A percentile compares a stretch with the other conserved stretches of the same genome.
phyloP scores from a whole-genome alignment of 2,113 vertebrate species.

The Corythaixoides concolor region DNA sequence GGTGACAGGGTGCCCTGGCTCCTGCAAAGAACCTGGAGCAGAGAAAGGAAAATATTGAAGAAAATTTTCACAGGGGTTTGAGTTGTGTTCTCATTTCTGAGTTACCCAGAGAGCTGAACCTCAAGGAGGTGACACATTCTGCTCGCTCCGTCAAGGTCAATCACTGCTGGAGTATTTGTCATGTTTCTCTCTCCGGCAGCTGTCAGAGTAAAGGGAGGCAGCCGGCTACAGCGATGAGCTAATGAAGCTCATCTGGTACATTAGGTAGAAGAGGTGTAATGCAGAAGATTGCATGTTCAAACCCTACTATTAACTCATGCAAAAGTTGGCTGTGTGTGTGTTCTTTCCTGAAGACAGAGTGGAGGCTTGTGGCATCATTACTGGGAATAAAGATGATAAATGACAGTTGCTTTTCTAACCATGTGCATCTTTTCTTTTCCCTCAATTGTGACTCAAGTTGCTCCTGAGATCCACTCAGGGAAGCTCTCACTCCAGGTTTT shows the following conservation, averaged over 20 bases:
- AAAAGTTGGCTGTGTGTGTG: constrained; percentile 8
- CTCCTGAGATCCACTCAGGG: not conserved
- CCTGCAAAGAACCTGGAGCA: not conserved
- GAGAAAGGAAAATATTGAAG: not conserved
- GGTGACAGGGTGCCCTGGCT: not conserved
- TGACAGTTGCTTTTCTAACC: constrained; percentile 6
- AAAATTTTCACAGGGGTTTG: not conserved
- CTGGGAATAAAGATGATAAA: constrained; percentile 33
- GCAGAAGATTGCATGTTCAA: not conserved
- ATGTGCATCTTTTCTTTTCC: not conserved
- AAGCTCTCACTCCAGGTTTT: not conserved
- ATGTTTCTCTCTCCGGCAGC: not conserved
- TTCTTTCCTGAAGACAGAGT: constrained; percentile 16
- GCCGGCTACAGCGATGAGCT: not conserved
- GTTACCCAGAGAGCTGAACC: not conserved
- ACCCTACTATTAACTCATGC: not conserved
- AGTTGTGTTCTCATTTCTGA: not conserved
- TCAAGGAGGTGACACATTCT: not conserved
- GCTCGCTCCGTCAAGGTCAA: not conserved
- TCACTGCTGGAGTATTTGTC: not conserved
- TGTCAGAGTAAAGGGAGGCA: not conserved
- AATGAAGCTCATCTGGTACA: constrained; percentile 42
- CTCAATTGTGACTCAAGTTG: not conserved
- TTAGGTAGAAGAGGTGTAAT: constrained; percentile 6
- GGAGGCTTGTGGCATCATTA: not conserved